Percentiles rank a stretch among this genome's conserved stretches.
Evolutionary conservation across 1,140 invertebrate genomes (phyloP).

Genomic region (Procambarus clarkii): DNA sequence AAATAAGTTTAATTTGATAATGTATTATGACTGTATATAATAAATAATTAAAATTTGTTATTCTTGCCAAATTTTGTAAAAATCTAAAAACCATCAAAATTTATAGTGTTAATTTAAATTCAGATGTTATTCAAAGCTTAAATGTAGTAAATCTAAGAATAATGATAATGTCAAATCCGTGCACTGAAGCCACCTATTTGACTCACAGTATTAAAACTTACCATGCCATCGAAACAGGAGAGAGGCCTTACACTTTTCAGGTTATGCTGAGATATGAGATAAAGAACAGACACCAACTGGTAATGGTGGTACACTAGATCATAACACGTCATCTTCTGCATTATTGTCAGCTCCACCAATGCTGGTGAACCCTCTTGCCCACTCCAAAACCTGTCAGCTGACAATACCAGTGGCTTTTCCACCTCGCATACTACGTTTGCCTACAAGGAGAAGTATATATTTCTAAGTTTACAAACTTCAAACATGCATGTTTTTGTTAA

Average conservation of each 20-base stretch:
- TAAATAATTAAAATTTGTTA: no score
- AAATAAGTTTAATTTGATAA: no score
- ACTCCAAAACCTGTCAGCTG: conserved; percentile 77
- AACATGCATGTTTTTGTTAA: no score
- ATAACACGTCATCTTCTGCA: conserved; percentile 77
- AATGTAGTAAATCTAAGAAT: no score
- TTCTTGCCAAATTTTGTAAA: no score
- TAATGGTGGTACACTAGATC: conserved; percentile 77
- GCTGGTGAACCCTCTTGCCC: conserved; percentile 74
- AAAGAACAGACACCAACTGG: conserved; percentile 75
- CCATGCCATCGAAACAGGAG: conserved; percentile 77
- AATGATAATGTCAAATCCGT: no score
- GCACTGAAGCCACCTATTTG: no score
- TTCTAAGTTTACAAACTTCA: no score
- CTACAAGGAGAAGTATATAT: neutral
- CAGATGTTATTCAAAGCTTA: no score
- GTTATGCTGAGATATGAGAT: conserved; percentile 76
- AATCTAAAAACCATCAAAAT: no score
- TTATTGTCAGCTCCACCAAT: conserved; percentile 77
- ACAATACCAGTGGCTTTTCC: conserved; percentile 76
- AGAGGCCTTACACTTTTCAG: conserved; percentile 77
- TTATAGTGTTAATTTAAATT: no score
- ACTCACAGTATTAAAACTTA: conserved; percentile 74
- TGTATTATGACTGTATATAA: no score
- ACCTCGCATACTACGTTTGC: conserved; percentile 67